Percentiles rank a stretch among this genome's conserved stretches.
phyloP scores from a whole-genome alignment of 2,888 invertebrate genomes.

The Leptogaster cylindrica region DNA sequence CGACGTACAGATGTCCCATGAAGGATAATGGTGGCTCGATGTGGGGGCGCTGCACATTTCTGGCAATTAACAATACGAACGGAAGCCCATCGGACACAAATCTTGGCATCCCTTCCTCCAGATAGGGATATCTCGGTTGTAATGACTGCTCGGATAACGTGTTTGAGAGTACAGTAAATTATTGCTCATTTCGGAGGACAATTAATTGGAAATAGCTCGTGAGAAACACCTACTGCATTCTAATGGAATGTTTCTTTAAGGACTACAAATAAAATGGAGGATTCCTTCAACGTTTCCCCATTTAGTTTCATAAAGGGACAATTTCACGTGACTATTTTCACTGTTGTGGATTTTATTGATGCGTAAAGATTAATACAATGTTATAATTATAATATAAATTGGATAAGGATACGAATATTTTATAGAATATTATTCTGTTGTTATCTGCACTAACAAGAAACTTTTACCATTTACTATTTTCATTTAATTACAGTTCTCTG shows the following conservation, averaged over 20 bases:
- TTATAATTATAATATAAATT: too few relatives aligned
- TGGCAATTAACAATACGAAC: constrained; percentile 43
- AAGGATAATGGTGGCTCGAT: neutral
- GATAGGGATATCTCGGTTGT: constrained; percentile 16
- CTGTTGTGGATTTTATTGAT: too few relatives aligned
- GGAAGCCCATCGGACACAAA: constrained; percentile 43
- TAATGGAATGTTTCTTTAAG: constrained; percentile 50
- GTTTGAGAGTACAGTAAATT: constrained; percentile 47
- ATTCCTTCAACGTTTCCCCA: too few relatives aligned
- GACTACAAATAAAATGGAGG: too few relatives aligned
- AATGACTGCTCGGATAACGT: constrained; percentile 13
- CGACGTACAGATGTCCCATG: constrained; percentile 28
- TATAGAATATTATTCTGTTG: too few relatives aligned
- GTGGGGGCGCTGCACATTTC: neutral
- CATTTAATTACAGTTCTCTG: constrained; percentile 4
- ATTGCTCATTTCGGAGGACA: constrained; percentile 51
- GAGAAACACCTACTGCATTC: constrained; percentile 53
- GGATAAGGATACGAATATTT: too few relatives aligned
- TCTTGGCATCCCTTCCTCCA: constrained; percentile 41
- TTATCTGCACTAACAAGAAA: neutral
- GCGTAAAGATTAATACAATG: too few relatives aligned
- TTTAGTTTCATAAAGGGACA: too few relatives aligned
- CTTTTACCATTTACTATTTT: too few relatives aligned
- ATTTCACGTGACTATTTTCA: too few relatives aligned
- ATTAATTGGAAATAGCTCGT: constrained; percentile 54